Percentiles rank a stretch among this genome's conserved stretches.
Evolutionary conservation across 1,140 invertebrate species (phyloP).

Genomic region (Glomeris maerens): DNA sequence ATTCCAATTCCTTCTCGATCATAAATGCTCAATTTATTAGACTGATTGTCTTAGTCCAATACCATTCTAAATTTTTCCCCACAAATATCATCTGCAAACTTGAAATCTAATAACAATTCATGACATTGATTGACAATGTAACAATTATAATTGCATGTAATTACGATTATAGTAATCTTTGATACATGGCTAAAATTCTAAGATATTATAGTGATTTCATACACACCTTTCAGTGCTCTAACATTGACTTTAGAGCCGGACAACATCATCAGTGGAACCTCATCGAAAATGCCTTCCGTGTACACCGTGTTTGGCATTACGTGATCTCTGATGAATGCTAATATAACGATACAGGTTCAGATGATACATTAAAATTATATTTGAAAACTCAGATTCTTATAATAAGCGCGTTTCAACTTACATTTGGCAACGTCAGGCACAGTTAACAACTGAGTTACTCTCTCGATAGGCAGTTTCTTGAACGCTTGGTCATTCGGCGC

Average conservation of each 20-base stretch:
- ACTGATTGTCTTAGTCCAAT: too few relatives aligned
- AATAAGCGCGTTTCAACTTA: not conserved
- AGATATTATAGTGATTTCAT: not conserved
- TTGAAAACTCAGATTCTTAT: not conserved
- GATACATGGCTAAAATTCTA: not conserved
- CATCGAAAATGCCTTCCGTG: conserved; percentile 1
- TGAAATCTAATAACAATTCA: too few relatives aligned
- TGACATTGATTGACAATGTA: too few relatives aligned
- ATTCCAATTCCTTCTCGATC: not conserved
- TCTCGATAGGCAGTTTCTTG: not conserved
- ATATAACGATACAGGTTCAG: too few relatives aligned
- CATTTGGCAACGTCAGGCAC: not conserved
- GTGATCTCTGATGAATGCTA: not conserved
- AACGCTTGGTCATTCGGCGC: conserved; percentile 72
- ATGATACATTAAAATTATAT: not conserved
- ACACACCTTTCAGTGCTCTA: conserved; percentile 1
- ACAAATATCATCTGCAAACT: too few relatives aligned
- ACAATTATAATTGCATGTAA: too few relatives aligned
- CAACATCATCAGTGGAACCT: not conserved
- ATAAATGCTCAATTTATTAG: too few relatives aligned
- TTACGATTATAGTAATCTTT: too few relatives aligned
- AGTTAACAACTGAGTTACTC: not conserved
- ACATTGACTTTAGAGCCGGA: not conserved
- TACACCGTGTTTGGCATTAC: not conserved
- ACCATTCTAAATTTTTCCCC: too few relatives aligned